A percentile compares a stretch with the other conserved stretches of the same genome.
Evolutionary conservation across 2,888 invertebrate genomes (phyloP).

Genomic region (Glyphotaelius pellucidus): DNA sequence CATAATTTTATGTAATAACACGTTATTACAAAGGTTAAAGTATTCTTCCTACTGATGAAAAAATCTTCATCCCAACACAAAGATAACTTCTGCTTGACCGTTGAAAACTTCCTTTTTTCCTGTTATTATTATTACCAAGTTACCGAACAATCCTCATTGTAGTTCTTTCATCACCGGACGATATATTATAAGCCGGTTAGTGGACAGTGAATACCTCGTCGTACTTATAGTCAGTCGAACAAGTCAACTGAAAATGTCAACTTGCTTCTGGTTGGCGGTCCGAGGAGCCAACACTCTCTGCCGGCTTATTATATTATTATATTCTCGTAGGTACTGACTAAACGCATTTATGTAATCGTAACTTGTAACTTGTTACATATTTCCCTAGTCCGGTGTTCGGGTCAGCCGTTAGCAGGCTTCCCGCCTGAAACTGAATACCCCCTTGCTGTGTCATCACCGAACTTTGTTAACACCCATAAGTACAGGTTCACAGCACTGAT

Average conservation of each 20-base stretch:
- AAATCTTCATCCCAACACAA: not conserved
- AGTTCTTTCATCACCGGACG: not conserved
- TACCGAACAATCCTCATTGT: not conserved
- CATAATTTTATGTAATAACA: not conserved
- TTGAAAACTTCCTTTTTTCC: not conserved
- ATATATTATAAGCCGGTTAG: slow-evolving; percentile 26
- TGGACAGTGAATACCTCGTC: slow-evolving; percentile 4
- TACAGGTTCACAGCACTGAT: slow-evolving; percentile 2
- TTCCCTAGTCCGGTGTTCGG: slow-evolving; percentile 43
- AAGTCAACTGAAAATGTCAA: slow-evolving; percentile 47
- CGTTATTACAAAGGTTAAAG: not conserved
- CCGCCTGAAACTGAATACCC: slow-evolving; percentile 19
- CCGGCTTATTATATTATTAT: slow-evolving; percentile 13
- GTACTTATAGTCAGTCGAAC: not conserved
- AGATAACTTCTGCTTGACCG: not conserved
- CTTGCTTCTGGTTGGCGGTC: slow-evolving; percentile 51
- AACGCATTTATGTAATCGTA: slow-evolving; percentile 61
- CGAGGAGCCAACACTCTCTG: not conserved
- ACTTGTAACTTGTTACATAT: slow-evolving; percentile 50
- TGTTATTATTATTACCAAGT: not conserved
- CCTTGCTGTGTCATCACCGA: slow-evolving; percentile 48
- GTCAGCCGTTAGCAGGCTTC: slow-evolving; percentile 53
- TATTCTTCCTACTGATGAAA: not conserved
- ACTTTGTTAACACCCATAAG: slow-evolving; percentile 48
- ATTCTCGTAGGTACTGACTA: slow-evolving; percentile 28